Conservation (phyloP, 2,797 vertebrate genomes). For the Megaceryle alcyon region DNA sequence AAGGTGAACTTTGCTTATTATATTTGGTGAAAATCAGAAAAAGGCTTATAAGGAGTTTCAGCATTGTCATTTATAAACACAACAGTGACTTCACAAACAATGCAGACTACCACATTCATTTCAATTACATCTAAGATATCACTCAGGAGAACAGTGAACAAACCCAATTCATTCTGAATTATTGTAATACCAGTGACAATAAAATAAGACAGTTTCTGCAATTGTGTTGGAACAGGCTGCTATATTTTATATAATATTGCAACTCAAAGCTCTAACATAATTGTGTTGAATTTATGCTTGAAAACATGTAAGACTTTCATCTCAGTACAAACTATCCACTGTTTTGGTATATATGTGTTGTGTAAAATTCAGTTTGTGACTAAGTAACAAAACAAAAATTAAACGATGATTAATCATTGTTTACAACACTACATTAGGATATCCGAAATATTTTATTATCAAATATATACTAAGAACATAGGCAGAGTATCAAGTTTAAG, state of each 20-base stretch:
- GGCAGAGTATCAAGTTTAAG: not conserved
- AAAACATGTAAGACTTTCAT: not conserved
- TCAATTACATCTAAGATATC: not conserved
- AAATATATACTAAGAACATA: not conserved
- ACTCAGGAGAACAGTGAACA: not conserved
- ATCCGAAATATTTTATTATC: not conserved
- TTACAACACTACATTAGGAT: not conserved
- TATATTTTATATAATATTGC: not conserved
- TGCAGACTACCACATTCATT: not conserved
- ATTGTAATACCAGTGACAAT: not conserved
- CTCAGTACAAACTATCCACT: not conserved
- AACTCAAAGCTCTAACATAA: not conserved
- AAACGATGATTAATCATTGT: not conserved
- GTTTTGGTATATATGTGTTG: not conserved
- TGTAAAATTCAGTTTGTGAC: not conserved
- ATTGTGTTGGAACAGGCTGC: not conserved
- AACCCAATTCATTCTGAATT: not conserved
- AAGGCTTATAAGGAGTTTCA: not conserved
- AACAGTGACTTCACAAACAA: not conserved
- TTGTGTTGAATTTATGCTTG: not conserved
- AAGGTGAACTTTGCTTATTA: not conserved
- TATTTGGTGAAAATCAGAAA: not conserved
- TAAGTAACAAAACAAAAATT: not conserved
- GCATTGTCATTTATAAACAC: not conserved
- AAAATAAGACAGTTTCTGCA: not conserved